Base-by-base conservation (phyloP, 1,140 invertebrate species). In the Platorchestia sp. region DNA sequence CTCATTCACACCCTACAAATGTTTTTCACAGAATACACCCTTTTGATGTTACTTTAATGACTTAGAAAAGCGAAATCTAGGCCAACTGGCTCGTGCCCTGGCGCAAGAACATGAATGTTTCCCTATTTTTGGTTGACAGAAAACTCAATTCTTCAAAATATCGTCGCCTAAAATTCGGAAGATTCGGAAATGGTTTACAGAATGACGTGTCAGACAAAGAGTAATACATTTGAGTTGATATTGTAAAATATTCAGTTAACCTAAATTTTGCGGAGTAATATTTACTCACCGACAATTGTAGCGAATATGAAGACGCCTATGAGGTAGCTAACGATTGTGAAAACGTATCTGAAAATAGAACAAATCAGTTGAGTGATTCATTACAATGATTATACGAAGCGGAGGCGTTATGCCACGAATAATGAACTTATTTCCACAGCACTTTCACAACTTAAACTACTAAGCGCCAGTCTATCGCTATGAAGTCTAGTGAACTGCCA, bases 271-370 rank as follows among this genome's bases (percentile, higher is more conserved):
- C 98, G 97, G n/a, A 96, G 97, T 96, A 5, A 1, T 6, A 16
- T 47, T 45, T 47, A 97, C 98, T 98, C 97, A 98, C 98, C 99
- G 42, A 99, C 99, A 97, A 99, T 99, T 36, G 99, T 99, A n/a
- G 99, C 99, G 97, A 99, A 99, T 97, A 99, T 99, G 97, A 99
- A 99, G 59, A 99, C 99, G 95, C 99, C 99, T 96, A 99, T 99
- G 96, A 99, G 98, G 97, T 99, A 99, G 97, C 99, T 99, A 96
- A 99, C 98, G 97, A 99, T 99, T 95, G 99, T 99, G 97, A 99
- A 99, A 96, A 99, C 98, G 97, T 99, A 99, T 97, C 99, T 99
- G 98, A 95, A 98, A 98, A 97, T 97, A 97, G 97, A 44, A 93
- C 41, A 89, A 89, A 89, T 75, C 10, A 75, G 59, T 75, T 75